phyloP scores from a whole-genome alignment of 2,888 invertebrate species.

The Archips crataeganus region DNA sequence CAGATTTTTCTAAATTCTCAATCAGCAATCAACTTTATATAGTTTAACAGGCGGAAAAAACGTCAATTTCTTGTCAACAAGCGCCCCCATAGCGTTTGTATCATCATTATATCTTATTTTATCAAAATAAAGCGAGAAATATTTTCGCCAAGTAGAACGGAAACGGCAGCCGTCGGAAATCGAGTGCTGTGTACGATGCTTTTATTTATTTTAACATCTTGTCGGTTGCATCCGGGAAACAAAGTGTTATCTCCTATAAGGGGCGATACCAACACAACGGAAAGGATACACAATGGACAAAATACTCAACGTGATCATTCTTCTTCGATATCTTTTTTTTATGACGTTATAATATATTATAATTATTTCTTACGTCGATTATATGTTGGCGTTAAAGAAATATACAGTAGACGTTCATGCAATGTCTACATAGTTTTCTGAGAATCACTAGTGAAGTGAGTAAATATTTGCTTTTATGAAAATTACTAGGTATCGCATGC shows the following conservation, averaged over 20 bases:
- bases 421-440: too few relatives aligned
- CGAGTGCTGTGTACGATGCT: constrained; percentile 66
- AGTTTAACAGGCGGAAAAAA: constrained; percentile 19
- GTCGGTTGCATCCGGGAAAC: constrained; percentile 74
- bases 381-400: neutral
- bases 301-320: constrained; percentile 35
- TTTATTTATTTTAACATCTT: constrained; percentile 83
- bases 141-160: constrained; percentile 64
- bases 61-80: constrained; percentile 28
- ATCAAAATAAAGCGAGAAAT: constrained; percentile 64
- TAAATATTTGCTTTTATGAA: too few relatives aligned
- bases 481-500: too few relatives aligned
- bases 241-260: constrained; percentile 47
- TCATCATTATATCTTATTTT: constrained; percentile 61
- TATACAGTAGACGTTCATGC: too few relatives aligned
- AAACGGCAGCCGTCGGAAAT: constrained; percentile 74
- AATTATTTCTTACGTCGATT: neutral
- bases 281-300: constrained; percentile 34
- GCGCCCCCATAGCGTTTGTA: constrained; percentile 43
- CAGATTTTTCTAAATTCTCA: too few relatives aligned
- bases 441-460: too few relatives aligned
- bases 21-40: neutral
- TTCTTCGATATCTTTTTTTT: constrained; percentile 37
- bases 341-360: constrained; percentile 7
- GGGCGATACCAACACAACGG: constrained; percentile 23